Base-by-base conservation (phyloP, 2,113 vertebrate genomes). In the Nanorana parkeri region DNA sequence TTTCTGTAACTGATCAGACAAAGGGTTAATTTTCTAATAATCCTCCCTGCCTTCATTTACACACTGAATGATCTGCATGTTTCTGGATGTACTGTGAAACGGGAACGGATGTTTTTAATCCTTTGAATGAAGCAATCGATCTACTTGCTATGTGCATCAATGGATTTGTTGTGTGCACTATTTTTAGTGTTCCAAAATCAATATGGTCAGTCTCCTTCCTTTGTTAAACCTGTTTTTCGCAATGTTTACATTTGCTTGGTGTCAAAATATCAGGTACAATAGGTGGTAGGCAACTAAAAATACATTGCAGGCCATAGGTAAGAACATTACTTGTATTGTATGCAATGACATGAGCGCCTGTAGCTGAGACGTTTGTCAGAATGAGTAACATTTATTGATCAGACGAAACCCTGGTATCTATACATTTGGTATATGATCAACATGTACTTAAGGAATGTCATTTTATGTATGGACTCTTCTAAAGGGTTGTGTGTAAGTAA, bases 171-270 rank as follows among this genome's bases (percentile, higher is more conserved):
- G 13, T 72, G 23, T 60, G 72, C 15, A 3, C 71, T 83, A 74
- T 76, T 68, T 76, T 83, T 83, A 60, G 80, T 6, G 15, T 21
- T 55, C 13, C 6, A 26, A 24, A 68, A 76, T 83, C 71, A 47
- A 83, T 83, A 51, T 28, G 16, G 28, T 23, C 29, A 51, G 61
- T 83, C 71, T 51, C 41, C 55, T 63, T 61, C 41, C 41, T 65
- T 81, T 72, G 58, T 55, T 81, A 1, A n/a, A 17, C 17, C 47
- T 21, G 2, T 28, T 55, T 75, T 72, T 55, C 21, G 4, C n/a
- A 36, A n/a, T 82, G 52, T 75, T 41, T 58, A 28, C 52, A 75
- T 41, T 80, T 23, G 5, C 5, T 36, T 41, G 16, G 28, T 58
- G 26, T 47, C 41, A 74, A 29, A 36, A 24, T 17, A 15, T 23